Evolutionary conservation across 2,888 invertebrate species (phyloP).

Genomic region (Drosophila lacicola): DNA sequence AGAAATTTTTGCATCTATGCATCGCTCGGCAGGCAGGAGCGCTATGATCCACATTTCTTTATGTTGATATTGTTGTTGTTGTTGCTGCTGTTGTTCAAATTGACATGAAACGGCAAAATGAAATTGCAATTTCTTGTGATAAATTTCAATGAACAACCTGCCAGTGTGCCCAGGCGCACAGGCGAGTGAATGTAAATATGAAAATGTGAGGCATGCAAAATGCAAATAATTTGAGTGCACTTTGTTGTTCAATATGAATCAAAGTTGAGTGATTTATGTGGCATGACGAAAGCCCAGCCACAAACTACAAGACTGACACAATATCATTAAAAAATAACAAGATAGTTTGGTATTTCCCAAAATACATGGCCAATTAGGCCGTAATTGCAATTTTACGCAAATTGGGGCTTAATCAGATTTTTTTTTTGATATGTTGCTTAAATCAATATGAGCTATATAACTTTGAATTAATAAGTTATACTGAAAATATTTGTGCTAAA

Average conservation of each 20-base stretch:
- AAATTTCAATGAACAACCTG: conserved; percentile 67
- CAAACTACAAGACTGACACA: neutral
- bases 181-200: conserved; percentile 38
- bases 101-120: conserved; percentile 70
- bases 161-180: conserved; percentile 6
- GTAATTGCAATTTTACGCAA: conserved; percentile 24
- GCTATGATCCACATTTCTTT: conserved; percentile 12
- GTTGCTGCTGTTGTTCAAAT: conserved; percentile 44
- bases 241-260: conserved; percentile 50
- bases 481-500: too few species aligned
- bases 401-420: conserved; percentile 14
- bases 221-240: conserved; percentile 66
- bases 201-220: conserved; percentile 43
- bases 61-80: neutral
- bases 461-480: neutral
- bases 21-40: conserved; percentile 15
- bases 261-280: conserved; percentile 21
- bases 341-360: conserved; percentile 1
- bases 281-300: conserved; percentile 8
- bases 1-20: conserved; percentile 64
- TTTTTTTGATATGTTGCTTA: neutral
- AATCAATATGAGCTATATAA: neutral
- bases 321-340: neutral
- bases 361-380: conserved; percentile 21
- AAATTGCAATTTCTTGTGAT: conserved; percentile 77